phyloP scores from a whole-genome alignment of 2,888 invertebrate species.

The Oscheius sp. region DNA sequence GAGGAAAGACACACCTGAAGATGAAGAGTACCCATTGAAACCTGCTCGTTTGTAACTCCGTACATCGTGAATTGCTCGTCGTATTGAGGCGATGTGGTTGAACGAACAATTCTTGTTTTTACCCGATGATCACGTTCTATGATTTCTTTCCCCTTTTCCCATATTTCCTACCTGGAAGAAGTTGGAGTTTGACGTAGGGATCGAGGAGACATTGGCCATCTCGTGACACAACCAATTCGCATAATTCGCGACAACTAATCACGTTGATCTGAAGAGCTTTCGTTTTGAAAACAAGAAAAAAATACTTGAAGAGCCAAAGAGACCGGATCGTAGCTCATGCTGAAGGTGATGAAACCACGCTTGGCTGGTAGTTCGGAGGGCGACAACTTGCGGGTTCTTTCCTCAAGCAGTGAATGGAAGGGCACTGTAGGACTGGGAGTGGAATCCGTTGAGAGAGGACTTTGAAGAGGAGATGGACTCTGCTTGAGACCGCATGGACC shows the following conservation, averaged over 20 bases:
- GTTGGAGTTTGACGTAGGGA: conserved; percentile 96
- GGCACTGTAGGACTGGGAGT: conserved; percentile 51
- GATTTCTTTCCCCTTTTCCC: not conserved
- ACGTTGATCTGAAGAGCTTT: conserved; percentile 53
- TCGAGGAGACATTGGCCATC: conserved; percentile 75
- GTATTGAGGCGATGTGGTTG: conserved; percentile 93
- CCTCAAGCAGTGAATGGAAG: conserved; percentile 48
- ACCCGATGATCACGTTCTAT: conserved; percentile 53
- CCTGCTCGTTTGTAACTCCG: conserved; percentile 74
- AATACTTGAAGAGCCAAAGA: conserved; percentile 60
- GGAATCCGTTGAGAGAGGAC: conserved; percentile 56
- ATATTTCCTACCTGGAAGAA: conserved; percentile 83
- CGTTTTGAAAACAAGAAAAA: not conserved
- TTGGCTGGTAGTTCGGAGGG: conserved; percentile 58
- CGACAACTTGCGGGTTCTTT: conserved; percentile 55
- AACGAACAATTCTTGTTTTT: conserved; percentile 82
- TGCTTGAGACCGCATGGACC: conserved; percentile 63
- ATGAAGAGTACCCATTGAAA: conserved; percentile 83
- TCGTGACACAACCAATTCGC: conserved; percentile 58
- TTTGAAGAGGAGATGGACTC: conserved; percentile 61
- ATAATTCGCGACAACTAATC: conserved; percentile 61
- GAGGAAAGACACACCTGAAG: conserved; percentile 74
- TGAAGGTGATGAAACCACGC: conserved; percentile 63
- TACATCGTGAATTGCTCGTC: conserved; percentile 99
- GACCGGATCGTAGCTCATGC: conserved; percentile 63